These are phyloP conservation scores for Nomada ferruginata DNA, from an alignment of 2,888 invertebrate genomes.

Conservation along the genomic window DNA sequence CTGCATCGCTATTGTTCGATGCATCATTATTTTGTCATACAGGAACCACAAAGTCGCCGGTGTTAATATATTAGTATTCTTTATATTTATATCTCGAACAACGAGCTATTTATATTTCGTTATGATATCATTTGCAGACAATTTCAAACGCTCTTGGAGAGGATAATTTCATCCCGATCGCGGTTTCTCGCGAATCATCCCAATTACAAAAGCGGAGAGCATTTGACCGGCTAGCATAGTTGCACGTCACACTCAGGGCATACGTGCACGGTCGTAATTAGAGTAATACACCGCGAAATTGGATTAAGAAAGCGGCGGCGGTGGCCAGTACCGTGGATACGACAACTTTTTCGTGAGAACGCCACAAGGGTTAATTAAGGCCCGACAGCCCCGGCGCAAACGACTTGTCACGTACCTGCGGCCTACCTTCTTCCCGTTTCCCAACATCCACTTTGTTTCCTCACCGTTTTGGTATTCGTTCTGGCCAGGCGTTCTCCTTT, in stretches of 20 bases:
- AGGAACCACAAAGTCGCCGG: too few relatives aligned
- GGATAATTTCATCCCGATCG: neutral
- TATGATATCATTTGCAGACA: too few relatives aligned
- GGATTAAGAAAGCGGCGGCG: slow-evolving; percentile 67
- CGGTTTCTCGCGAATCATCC: slow-evolving; percentile 1
- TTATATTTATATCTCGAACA: too few relatives aligned
- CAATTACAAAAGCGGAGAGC: slow-evolving; percentile 46
- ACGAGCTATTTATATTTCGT: too few relatives aligned
- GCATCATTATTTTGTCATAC: too few relatives aligned
- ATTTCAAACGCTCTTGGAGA: neutral
- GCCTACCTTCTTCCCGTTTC: neutral
- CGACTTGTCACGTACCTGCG: slow-evolving; percentile 61
- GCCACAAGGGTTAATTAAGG: slow-evolving; percentile 64
- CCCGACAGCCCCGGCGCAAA: slow-evolving; percentile 58
- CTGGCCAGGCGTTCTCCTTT: neutral
- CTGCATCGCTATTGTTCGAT: too few relatives aligned
- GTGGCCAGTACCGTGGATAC: slow-evolving; percentile 26
- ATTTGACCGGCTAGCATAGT: slow-evolving; percentile 46
- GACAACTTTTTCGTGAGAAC: slow-evolving; percentile 61
- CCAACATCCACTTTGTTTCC: neutral
- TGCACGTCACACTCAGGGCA: slow-evolving; percentile 31
- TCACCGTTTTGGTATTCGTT: neutral
- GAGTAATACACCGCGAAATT: slow-evolving; percentile 70
- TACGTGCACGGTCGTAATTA: slow-evolving; percentile 64
- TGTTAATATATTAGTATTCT: too few relatives aligned